phyloP scores from a whole-genome alignment of 1,140 invertebrate genomes.

The Heliconius himera region DNA sequence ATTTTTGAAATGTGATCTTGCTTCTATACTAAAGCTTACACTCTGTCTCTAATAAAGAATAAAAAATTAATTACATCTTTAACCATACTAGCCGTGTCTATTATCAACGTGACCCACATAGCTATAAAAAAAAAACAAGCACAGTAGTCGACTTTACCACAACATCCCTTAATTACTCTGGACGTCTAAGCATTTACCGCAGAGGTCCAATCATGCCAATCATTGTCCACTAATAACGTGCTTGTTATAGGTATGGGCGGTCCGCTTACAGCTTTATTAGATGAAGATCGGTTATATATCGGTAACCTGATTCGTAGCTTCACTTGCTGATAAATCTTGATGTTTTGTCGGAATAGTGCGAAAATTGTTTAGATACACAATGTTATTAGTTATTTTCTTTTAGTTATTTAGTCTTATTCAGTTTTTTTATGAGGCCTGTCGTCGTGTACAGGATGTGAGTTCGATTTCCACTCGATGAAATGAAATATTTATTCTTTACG shows the following conservation, averaged over 20 bases:
- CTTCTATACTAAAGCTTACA: too few species aligned
- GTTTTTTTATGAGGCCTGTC: too few species aligned
- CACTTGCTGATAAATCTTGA: background rate
- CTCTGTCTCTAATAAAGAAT: too few species aligned
- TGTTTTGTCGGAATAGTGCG: background rate
- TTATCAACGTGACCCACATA: background rate
- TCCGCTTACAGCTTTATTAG: constrained; percentile 53
- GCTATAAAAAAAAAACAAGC: background rate
- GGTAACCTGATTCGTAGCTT: background rate
- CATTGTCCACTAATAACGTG: constrained; percentile 47
- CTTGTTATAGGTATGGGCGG: constrained; percentile 46
- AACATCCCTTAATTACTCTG: constrained; percentile 20
- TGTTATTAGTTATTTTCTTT: too few species aligned
- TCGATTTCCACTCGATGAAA: too few species aligned
- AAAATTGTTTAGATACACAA: too few species aligned
- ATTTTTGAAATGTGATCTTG: too few species aligned
- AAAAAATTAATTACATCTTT: too few species aligned
- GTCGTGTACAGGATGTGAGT: too few species aligned
- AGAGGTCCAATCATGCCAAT: constrained; percentile 38
- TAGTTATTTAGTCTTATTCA: too few species aligned
- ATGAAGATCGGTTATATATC: background rate
- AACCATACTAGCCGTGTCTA: too few species aligned
- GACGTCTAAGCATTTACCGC: constrained; percentile 28
- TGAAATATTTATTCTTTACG: too few species aligned
- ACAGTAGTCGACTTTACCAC: constrained; percentile 7